Conservation (phyloP, 1,140 invertebrate genomes). For the Chlorops oryzae region DNA sequence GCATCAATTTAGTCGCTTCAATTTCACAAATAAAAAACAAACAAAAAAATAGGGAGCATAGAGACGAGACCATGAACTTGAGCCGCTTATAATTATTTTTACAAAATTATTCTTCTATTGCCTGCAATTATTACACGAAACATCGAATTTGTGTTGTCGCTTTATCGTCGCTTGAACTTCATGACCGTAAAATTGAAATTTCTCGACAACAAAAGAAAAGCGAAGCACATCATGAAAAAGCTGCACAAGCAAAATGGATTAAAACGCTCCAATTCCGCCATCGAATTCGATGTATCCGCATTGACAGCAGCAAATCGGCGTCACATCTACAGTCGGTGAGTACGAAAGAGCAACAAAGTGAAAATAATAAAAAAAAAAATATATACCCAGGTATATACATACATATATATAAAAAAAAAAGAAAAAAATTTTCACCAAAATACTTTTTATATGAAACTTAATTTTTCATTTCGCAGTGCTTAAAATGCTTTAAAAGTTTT, state of each 20-base stretch:
- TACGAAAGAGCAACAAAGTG: conserved; percentile 16
- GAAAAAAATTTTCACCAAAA: not conserved
- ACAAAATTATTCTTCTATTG: no score
- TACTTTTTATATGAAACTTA: not conserved
- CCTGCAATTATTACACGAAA: no score
- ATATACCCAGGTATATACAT: not conserved
- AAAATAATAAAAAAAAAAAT: not conserved
- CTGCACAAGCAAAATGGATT: conserved; percentile 44
- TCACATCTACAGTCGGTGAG: conserved; percentile 46
- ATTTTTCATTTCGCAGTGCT: not conserved
- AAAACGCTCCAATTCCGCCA: conserved; percentile 63
- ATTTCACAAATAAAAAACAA: no score
- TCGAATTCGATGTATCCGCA: conserved; percentile 62
- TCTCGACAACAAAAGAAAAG: conserved; percentile 40
- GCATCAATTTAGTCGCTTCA: no score
- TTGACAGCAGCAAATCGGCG: conserved; percentile 59
- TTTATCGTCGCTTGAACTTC: no score
- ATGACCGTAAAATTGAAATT: no score
- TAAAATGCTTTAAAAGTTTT: conserved; percentile 2
- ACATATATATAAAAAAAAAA: conserved; percentile 4
- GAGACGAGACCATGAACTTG: no score
- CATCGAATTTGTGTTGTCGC: no score
- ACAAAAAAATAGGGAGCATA: no score
- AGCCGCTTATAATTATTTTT: no score
- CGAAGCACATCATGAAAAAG: conserved; percentile 46